Percentiles rank a stretch among this genome's conserved stretches.
These are phyloP conservation scores for Lordiphosa fenestrarum DNA, from an alignment of 2,888 invertebrate genomes.

Conservation along the genomic window DNA sequence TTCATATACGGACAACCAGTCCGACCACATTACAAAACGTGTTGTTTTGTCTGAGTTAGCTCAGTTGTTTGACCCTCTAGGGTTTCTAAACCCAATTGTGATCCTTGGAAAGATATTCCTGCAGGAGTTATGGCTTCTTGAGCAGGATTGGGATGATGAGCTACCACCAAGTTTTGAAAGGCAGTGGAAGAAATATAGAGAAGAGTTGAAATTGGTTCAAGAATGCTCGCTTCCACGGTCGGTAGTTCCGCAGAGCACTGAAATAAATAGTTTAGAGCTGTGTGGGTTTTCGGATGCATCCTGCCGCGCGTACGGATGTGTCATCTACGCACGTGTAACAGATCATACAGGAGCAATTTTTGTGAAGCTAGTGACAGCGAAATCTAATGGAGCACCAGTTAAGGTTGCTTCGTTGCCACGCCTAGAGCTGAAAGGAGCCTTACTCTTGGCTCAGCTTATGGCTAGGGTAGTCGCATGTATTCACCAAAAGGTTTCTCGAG, in stretches of 20 bases:
- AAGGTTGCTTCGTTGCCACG: neutral
- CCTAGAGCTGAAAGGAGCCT: neutral
- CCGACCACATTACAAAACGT: neutral
- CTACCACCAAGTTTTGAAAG: neutral
- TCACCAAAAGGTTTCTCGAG: neutral
- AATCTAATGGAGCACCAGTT: no score
- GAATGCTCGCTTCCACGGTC: no score
- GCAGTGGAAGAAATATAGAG: no score
- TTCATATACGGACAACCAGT: no score
- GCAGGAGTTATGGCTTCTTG: neutral
- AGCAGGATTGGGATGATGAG: constrained; percentile 1
- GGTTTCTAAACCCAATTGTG: constrained; percentile 3
- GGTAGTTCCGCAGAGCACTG: no score
- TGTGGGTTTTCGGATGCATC: no score
- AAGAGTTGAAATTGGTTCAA: no score
- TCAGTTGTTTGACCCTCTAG: constrained; percentile 7
- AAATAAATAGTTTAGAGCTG: no score
- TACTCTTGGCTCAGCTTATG: constrained; percentile 2
- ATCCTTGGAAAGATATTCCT: constrained; percentile 2
- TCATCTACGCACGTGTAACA: no score
- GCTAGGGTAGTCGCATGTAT: neutral
- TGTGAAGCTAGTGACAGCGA: no score
- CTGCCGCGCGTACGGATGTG: no score
- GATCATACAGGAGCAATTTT: no score
- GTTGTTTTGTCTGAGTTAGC: neutral